Evolutionary conservation across 1,140 invertebrate genomes (phyloP), one percentile per base, ranked within the genome.

Genomic region (Sminthurinus signatus): DNA sequence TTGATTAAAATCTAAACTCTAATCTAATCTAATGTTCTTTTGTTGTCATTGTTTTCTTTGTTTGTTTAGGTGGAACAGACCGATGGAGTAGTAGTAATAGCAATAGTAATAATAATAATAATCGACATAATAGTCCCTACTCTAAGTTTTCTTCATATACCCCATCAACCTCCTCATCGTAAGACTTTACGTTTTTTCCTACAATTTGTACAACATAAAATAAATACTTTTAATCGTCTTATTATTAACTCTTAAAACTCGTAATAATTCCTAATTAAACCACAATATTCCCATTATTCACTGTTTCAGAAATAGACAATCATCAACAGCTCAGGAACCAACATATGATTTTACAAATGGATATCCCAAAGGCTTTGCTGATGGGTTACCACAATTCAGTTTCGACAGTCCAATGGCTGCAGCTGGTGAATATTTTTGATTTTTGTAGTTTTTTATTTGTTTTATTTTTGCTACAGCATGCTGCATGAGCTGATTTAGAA

Each of bases 351-450:
- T 57, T 42, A 62, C 63, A 5, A 23, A 36, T 43, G 68, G 68
- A 15, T 69, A 66, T 36, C 68, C 68, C 1, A 32, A 48, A 17
- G 68, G 61, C 14, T 69, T 69, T 21, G 44, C 64, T 0, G 46
- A 65, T 31, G 68, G 68, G 17, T 48, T 69, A 25, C 68, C 68
- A n/a, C 58, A 55, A n/a, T 69, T 69, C 46, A 64, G 66, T 43
- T 69, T 69, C 25, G 23, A 55, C n/a, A 46, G 61, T n/a, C 64
- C 68, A 14, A 60, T 69, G 23, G n/a, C 52, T 12, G 31, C 64
- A n/a, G 36, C 46, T 60, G 57, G 63, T 65, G 25, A 54, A 43
- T n/a, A n/a, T n/a, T n/a, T n/a, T n/a, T n/a, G n/a, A n/a, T n/a
- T n/a, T n/a, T n/a, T n/a, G n/a, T n/a, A n/a, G n/a, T n/a, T n/a